Base-by-base conservation (phyloP, 2,888 invertebrate genomes). In the Melolontha melolontha region DNA sequence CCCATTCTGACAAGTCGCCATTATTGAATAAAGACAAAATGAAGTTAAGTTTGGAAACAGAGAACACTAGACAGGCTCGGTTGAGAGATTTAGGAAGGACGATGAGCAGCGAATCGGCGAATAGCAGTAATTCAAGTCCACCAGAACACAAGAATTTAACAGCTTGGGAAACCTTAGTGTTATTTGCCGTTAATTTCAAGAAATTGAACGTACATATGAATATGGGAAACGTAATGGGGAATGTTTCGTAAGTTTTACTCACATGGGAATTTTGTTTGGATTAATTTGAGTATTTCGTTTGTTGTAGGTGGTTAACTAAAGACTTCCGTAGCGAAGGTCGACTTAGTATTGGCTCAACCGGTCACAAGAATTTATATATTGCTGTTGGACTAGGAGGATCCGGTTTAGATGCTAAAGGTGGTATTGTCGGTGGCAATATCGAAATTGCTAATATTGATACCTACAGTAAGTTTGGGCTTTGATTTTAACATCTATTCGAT, bases 141-240 rank as follows among this genome's bases (percentile, higher is more conserved):
- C 87, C 87, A 0, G 90, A 90, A 72, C 85, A 87, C 65, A 89
- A 89, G 74, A 87, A 87, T 68, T 87, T 89, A 71, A 90, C 93
- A 2, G 92, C 95, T 47, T 98, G 98, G 98, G 97, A 98, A 85
- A 97, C 98, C 2, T 85, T 97, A 59, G 98, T 98, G 2, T 85
- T 98, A 66, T 97, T 98, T 85, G 96, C 96, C 0, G 93, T 98
- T 47, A 97, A 98, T 85, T 96, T 98, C 82, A 96, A 97, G 51
- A 92, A 94, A 77, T 87, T 99, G 63, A 97, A 98, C 82, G 95
- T 99, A 8, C 95, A 96, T 80, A 98, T 98, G 93, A 98, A 98
- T 83, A 99, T 99, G 97, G 97, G 98, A 47, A 98, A 98, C 80
- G 97, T 98, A 0, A 98, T 99, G 97, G 98, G 99, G 11, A 97